phyloP scores from a whole-genome alignment of 2,888 invertebrate genomes.

The Ctenicera cuprea region DNA sequence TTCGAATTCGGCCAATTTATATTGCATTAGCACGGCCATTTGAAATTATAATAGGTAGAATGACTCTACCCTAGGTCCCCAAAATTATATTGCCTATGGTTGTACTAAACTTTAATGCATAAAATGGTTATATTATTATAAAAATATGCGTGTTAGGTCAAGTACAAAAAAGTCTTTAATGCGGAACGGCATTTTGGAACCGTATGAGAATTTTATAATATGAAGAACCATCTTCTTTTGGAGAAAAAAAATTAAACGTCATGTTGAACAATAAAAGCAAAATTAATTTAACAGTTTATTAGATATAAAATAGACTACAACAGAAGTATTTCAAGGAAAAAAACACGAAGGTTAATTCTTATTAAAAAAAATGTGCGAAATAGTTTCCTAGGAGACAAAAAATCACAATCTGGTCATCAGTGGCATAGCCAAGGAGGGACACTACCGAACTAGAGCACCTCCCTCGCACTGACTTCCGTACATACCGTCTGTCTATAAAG shows the following conservation, averaged over 20 bases:
- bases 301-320: too few species aligned
- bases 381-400: too few species aligned
- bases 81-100: conserved; percentile 47
- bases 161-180: conserved; percentile 11
- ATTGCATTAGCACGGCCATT: conserved; percentile 57
- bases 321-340: too few species aligned
- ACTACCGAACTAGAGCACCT: too few species aligned
- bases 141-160: conserved; percentile 30
- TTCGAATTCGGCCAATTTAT: conserved; percentile 63
- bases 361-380: too few species aligned
- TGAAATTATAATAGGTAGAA: conserved; percentile 61
- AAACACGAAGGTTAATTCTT: too few species aligned
- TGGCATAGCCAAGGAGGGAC: too few species aligned
- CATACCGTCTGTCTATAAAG: too few species aligned
- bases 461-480: too few species aligned
- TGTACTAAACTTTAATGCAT: conserved; percentile 8
- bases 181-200: conserved; percentile 6
- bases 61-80: conserved; percentile 43
- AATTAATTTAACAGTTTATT: neutral
- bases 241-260: neutral
- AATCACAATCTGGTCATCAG: too few species aligned
- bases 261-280: too few species aligned
- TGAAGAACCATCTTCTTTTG: neutral
- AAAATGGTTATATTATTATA: conserved; percentile 41
- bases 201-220: conserved; percentile 28